Evolutionary conservation across 1,140 invertebrate species (phyloP).

Genomic region (Zeugodacus cucurbitae): DNA sequence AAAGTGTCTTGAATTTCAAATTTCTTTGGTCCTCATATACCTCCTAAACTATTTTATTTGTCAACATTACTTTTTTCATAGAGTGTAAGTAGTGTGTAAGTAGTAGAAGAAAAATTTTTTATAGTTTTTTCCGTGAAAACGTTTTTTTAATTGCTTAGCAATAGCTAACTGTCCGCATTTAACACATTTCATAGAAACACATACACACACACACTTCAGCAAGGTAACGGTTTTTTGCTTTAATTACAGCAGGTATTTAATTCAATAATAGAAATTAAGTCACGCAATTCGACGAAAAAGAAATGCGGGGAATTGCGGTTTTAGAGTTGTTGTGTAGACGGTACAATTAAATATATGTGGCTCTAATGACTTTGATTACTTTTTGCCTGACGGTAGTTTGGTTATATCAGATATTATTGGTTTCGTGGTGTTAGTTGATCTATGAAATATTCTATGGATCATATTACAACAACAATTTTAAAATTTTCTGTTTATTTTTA

Average conservation of each 20-base stretch:
- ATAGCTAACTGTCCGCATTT: neutral
- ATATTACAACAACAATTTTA: neutral
- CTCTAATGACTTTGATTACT: neutral
- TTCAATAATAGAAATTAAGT: constrained; percentile 23
- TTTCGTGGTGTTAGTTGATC: too few species aligned
- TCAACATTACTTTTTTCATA: too few species aligned
- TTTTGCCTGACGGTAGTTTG: neutral
- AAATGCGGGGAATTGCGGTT: neutral
- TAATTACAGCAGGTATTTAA: neutral
- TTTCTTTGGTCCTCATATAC: too few species aligned
- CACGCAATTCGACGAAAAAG: neutral
- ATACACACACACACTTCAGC: neutral
- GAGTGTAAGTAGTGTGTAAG: too few species aligned
- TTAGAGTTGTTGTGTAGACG: neutral
- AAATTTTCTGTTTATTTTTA: neutral
- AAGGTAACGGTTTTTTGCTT: neutral
- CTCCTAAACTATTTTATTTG: too few species aligned
- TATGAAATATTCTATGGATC: too few species aligned
- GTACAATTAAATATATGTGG: neutral
- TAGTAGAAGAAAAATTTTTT: too few species aligned
- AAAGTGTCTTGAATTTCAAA: too few species aligned
- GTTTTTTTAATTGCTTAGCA: neutral
- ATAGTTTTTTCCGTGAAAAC: neutral
- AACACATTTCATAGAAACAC: neutral
- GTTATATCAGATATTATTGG: too few species aligned